Base-by-base conservation (phyloP, 2,113 vertebrate species). In the Pituophis catenifer region DNA sequence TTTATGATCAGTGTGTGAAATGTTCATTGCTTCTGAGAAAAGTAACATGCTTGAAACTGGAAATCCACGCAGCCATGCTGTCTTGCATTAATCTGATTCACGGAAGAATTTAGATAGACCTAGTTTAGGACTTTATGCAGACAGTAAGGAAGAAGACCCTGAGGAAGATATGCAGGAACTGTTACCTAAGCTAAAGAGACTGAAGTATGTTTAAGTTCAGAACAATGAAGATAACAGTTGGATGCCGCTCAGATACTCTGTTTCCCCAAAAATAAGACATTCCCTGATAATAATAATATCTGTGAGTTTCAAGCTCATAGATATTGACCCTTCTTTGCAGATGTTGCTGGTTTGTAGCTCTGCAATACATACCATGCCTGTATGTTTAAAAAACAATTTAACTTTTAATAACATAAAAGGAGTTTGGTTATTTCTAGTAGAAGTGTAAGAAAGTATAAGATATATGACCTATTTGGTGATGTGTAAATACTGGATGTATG, bases 401-500 rank as follows among this genome's bases (percentile, higher is more conserved):
- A 94, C 91, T 91, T 91, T 44, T 53, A 92, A 23, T 62, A 53
- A 44, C 94, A 92, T 53, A 95, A 94, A 96, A 33, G 24, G 50
- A 48, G 1, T 94, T 96, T 90, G 92, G 57, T 12, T 96, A 92
- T 90, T 85, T 94, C 90, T 93, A 94, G 62, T 91, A 95, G 65
- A 96, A 13, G 88, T 94, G 50, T 88, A 92, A 94, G 86, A 91
- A 96, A 17, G 86, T 94, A 55, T 86, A 92, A 94, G 85, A 91
- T 1, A 95, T 58, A 93, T 50, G 29, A 65, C 88, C 93, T 96
- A 91, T 9, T 81, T 81, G 75, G 55, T 95, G 70, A 38, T 90
- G 90, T 95, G 85, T 53, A 93, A 54, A 86, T 86, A 86, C 3
- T 75, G 86, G 92, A 86, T 90, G 88, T 91, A 86, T 38, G 89